Percentiles rank a stretch among this genome's conserved stretches.
Conservation (phyloP, 2,113 vertebrate genomes). For the Phoxinus phoxinus region DNA sequence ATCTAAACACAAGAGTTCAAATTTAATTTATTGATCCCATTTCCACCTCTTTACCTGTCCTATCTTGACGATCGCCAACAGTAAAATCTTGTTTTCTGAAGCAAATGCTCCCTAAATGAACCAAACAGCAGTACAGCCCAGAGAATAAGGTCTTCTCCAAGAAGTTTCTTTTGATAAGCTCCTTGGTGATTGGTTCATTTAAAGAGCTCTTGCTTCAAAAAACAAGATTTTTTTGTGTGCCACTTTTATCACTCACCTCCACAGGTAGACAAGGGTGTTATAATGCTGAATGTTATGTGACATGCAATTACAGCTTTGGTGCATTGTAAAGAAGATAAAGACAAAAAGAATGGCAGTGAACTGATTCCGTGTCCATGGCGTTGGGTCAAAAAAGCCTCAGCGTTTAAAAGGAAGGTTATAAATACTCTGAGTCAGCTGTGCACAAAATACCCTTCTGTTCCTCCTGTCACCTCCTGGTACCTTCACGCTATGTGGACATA, state of each 20-base stretch:
- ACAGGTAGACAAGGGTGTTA: neutral
- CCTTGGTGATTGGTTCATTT: too few species aligned
- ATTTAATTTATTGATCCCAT: neutral
- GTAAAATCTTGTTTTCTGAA: neutral
- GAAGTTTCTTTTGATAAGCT: neutral
- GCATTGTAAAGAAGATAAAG: conserved; percentile 20
- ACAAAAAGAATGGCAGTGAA: conserved; percentile 11
- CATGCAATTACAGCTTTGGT: neutral
- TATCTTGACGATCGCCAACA: neutral
- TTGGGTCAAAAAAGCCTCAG: conserved; percentile 38
- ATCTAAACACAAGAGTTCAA: neutral
- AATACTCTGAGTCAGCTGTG: conserved; percentile 74
- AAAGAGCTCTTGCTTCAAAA: too few species aligned
- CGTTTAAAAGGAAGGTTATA: conserved; percentile 68
- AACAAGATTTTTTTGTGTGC: too few species aligned
- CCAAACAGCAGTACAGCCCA: neutral
- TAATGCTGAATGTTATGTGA: neutral
- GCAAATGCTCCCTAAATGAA: neutral
- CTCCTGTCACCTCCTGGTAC: conserved; percentile 74
- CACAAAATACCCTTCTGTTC: conserved; percentile 81
- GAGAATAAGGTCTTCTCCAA: neutral
- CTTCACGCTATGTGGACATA: conserved; percentile 75
- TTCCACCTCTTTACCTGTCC: neutral
- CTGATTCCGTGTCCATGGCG: conserved; percentile 3
- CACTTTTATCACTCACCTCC: neutral